Percentiles rank a stretch among this genome's conserved stretches.
phyloP scores from a whole-genome alignment of 2,888 invertebrate genomes.

The Drosophila siamana region DNA sequence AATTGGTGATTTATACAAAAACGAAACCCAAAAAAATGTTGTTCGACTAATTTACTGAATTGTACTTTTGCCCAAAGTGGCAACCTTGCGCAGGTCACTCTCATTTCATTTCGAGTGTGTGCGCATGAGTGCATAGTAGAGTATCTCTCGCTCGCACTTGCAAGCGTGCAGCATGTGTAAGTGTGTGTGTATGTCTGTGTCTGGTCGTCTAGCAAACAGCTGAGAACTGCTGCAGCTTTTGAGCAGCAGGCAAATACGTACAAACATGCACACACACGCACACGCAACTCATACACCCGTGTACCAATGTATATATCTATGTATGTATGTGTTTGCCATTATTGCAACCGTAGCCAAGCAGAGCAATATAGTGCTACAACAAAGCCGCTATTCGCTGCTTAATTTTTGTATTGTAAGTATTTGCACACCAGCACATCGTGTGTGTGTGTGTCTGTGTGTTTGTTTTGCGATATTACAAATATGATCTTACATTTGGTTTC shows the following conservation, averaged over 20 bases:
- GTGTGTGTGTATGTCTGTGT: slow-evolving; percentile 18
- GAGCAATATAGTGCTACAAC: slow-evolving; percentile 12
- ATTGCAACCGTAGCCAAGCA: slow-evolving; percentile 42
- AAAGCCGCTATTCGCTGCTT: slow-evolving; percentile 37
- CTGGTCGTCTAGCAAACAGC: slow-evolving; percentile 59
- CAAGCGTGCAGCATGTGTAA: not conserved
- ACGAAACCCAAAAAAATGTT: slow-evolving; percentile 7
- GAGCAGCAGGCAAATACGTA: slow-evolving; percentile 39
- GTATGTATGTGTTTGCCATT: slow-evolving; percentile 34
- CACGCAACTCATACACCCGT: not conserved
- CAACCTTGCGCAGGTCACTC: slow-evolving; percentile 64
- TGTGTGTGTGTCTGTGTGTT: slow-evolving; percentile 12
- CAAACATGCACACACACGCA: too few relatives aligned
- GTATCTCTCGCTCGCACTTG: slow-evolving; percentile 35
- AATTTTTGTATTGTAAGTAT: slow-evolving; percentile 33
- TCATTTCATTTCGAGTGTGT: slow-evolving; percentile 47
- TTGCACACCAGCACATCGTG: not conserved
- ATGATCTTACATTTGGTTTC: slow-evolving; percentile 11
- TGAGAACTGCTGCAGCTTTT: slow-evolving; percentile 58
- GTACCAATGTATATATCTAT: not conserved
- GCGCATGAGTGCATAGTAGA: slow-evolving; percentile 59
- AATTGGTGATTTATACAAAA: not conserved
- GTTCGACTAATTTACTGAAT: slow-evolving; percentile 20
- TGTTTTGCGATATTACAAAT: slow-evolving; percentile 27
- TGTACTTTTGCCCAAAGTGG: slow-evolving; percentile 47